Conservation (phyloP, 2,888 invertebrate species). For the Cremastinae sp. region DNA sequence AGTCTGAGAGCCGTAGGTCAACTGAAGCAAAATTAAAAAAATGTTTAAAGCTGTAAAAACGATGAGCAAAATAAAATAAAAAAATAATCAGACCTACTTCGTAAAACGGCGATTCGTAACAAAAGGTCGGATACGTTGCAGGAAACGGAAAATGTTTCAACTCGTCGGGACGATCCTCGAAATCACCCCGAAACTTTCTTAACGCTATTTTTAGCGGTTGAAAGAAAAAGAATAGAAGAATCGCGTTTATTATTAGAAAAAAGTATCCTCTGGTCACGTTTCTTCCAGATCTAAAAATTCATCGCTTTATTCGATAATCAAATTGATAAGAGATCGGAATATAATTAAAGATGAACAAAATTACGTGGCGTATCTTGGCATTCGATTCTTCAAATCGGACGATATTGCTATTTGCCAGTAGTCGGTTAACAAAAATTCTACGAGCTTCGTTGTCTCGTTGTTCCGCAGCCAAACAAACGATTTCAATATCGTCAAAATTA, state of each 20-base stretch:
- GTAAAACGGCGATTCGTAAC: slow-evolving; percentile 68
- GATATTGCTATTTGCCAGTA: slow-evolving; percentile 67
- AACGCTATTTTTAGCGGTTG: slow-evolving; percentile 60
- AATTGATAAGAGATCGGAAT: background rate
- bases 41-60: too few relatives aligned
- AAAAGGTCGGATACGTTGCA: slow-evolving; percentile 68
- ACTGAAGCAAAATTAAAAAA: slow-evolving; percentile 52
- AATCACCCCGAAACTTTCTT: slow-evolving; percentile 16
- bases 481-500: slow-evolving; percentile 68
- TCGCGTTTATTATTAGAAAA: slow-evolving; percentile 68
- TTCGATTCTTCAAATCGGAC: slow-evolving; percentile 40
- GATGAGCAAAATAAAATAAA: background rate
- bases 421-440: slow-evolving; percentile 68
- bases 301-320: background rate
- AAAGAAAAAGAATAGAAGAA: slow-evolving; percentile 68
- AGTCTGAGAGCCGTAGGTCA: slow-evolving; percentile 68
- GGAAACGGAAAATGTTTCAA: slow-evolving; percentile 68
- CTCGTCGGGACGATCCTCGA: slow-evolving; percentile 6
- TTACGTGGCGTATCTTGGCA: slow-evolving; percentile 61
- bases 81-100: slow-evolving; percentile 63
- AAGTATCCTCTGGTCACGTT: slow-evolving; percentile 68
- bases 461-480: slow-evolving; percentile 69
- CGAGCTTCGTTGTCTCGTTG: slow-evolving; percentile 62
- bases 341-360: background rate
- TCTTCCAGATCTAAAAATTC: slow-evolving; percentile 66